Conservation (phyloP, 2,113 vertebrate genomes). For the Nerophis ophidion region DNA sequence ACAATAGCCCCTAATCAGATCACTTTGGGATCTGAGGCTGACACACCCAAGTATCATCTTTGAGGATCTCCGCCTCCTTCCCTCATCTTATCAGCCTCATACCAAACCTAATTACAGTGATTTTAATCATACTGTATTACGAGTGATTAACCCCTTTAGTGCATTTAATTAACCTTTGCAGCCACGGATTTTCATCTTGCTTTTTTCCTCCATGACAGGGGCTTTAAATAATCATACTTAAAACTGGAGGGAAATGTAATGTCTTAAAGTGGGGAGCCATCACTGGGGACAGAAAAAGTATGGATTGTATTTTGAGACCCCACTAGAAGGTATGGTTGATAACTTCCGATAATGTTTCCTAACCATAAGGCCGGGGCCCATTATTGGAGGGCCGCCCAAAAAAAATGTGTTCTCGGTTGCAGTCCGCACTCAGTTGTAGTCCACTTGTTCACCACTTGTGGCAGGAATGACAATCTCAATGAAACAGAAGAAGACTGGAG, state of each 20-base stretch:
- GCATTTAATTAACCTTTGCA: slow-evolving; percentile 73
- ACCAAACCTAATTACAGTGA: slow-evolving; percentile 68
- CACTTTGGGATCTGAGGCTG: slow-evolving; percentile 21
- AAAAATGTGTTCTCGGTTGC: no score
- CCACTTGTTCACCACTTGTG: no score
- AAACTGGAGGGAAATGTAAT: slow-evolving; percentile 68
- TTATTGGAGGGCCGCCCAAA: no score
- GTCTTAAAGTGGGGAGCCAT: slow-evolving; percentile 65
- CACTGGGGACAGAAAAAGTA: slow-evolving; percentile 46
- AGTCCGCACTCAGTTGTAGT: no score
- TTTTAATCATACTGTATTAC: slow-evolving; percentile 72
- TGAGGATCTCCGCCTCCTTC: slow-evolving; percentile 46
- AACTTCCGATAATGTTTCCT: slow-evolving; percentile 16
- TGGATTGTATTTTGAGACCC: slow-evolving; percentile 39
- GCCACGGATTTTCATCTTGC: slow-evolving; percentile 56
- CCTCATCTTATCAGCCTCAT: slow-evolving; percentile 52
- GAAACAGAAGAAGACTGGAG: no score
- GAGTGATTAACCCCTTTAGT: slow-evolving; percentile 71
- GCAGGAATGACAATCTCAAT: no score
- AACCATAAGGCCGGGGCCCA: no score
- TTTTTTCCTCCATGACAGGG: slow-evolving; percentile 46
- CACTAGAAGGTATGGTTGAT: slow-evolving; percentile 18
- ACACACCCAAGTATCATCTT: slow-evolving; percentile 44
- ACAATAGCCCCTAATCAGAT: slow-evolving; percentile 32
- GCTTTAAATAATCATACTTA: slow-evolving; percentile 70